These are phyloP conservation scores for Ascaphus truei DNA, from an alignment of 2,113 vertebrate species.

Conservation along the genomic window DNA sequence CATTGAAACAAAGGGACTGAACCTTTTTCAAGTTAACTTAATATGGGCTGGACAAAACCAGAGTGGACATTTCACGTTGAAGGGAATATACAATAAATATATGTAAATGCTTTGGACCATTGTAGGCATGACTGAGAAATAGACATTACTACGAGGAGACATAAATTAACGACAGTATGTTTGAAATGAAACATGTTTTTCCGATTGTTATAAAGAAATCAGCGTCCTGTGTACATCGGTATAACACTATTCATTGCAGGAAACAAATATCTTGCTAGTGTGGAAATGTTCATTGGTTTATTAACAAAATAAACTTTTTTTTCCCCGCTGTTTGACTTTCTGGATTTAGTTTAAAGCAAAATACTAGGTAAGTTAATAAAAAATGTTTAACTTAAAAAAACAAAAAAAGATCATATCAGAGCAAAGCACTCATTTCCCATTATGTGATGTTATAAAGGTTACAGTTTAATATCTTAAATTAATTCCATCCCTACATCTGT, in stretches of 20 bases:
- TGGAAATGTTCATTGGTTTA: constrained; percentile 29
- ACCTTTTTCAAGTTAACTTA: constrained; percentile 56
- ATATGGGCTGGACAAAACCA: constrained; percentile 49
- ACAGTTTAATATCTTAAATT: constrained; percentile 41
- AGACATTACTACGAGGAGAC: not conserved
- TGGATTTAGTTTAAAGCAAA: constrained; percentile 25
- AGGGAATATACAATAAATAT: constrained; percentile 32
- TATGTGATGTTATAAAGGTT: constrained; percentile 30
- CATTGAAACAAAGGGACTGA: constrained; percentile 56
- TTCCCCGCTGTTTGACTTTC: not conserved
- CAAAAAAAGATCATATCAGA: constrained; percentile 14
- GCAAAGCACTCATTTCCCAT: constrained; percentile 2
- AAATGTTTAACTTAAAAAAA: not conserved
- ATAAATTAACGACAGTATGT: not conserved
- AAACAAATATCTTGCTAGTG: not conserved
- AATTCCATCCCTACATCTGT: constrained; percentile 27
- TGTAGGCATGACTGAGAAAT: constrained; percentile 31
- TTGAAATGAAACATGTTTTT: not conserved
- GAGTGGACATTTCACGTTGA: constrained; percentile 48
- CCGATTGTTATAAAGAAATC: not conserved
- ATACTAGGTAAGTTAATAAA: constrained; percentile 16
- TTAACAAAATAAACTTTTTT: not conserved
- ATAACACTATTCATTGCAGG: not conserved
- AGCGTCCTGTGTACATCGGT: not conserved
- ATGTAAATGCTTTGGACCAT: constrained; percentile 33